Evolutionary conservation across 2,888 invertebrate species (phyloP), one percentile per base, ranked within the genome.

Genomic region (Gryllus longicercus): DNA sequence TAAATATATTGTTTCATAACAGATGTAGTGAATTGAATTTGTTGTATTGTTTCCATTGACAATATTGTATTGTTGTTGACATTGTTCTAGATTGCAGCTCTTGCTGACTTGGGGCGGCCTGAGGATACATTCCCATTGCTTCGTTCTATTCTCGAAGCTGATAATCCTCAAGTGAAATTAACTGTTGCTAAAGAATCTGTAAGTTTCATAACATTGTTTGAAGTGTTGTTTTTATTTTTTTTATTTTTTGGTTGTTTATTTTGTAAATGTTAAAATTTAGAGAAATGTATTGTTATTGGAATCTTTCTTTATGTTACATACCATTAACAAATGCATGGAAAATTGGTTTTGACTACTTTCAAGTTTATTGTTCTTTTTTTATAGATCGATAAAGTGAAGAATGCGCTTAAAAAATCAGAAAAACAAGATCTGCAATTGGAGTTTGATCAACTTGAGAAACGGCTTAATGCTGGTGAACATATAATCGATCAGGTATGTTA

Each of bases 181-280:
- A 91, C 91, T 16, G 92, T 92, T 85, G 91, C 91, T 84, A 86
- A 86, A 82, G 93, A 94, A 84, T 90, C 92, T 77, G 92, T 92
- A 87, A 85, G 89, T 88, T 79, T 38, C 38, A 38, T 8, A 5
- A 38, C 38, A 5, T 63, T 63, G 4, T 63, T 63, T 63, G 63
- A n/a, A 63, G 16, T 63, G 63, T 63, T 63, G 1, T 1, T 4
- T 63, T 18, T 63, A 63, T 63, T 16, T 8, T 2, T 0, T 63
- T 63, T 12, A 63, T n/a, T 8, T 38, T 21, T 63, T 14, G 0
- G 16, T 63, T 63, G n/a, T 63, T 1, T n/a, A 63, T 63, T 63
- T 63, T n/a, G 14, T 18, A 63, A 18, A n/a, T 63, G 8, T 14
- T 3, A 63, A n/a, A 63, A 63, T 63, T 38, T 38, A 38, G 38